Conservation (phyloP, 2,113 vertebrate species). For the Sitta europaea region DNA sequence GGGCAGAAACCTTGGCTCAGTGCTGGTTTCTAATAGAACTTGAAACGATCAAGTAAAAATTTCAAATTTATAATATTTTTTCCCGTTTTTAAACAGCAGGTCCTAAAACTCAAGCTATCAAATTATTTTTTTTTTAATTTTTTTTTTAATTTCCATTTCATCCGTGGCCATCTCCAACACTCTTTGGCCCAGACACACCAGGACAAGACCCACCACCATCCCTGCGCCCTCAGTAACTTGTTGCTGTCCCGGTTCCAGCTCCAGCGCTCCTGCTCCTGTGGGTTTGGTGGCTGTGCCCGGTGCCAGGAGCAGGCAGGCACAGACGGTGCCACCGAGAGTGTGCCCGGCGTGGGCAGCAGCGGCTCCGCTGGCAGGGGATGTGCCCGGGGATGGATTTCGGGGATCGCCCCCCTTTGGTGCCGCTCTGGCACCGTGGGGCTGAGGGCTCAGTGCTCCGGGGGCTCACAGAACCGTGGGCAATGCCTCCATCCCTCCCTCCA, state of each 20-base stretch:
- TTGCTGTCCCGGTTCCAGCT: not conserved
- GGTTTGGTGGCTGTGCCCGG: rapidly evolving
- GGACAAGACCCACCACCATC: not conserved
- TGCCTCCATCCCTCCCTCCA: not conserved
- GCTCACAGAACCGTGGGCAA: not conserved
- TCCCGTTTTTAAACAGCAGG: not conserved
- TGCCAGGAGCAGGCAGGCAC: not conserved
- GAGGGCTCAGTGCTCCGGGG: not conserved
- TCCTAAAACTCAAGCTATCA: not conserved
- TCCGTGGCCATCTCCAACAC: not conserved
- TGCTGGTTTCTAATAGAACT: not conserved
- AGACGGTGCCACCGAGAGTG: not conserved
- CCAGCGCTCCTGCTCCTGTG: rapidly evolving
- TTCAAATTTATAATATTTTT: not conserved
- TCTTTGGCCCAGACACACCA: not conserved
- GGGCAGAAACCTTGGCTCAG: not conserved
- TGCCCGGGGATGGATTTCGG: not conserved
- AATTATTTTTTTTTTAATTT: not conserved
- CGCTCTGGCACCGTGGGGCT: not conserved
- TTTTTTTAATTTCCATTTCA: not conserved
- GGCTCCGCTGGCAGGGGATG: not conserved
- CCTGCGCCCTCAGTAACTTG: not conserved
- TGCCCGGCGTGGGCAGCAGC: not conserved
- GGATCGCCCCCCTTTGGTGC: rapidly evolving
- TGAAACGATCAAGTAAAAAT: not conserved